Evolutionary conservation across 2,113 vertebrate species (phyloP), one percentile per base, ranked within the genome.

Genomic region (Cyanocitta stelleri): DNA sequence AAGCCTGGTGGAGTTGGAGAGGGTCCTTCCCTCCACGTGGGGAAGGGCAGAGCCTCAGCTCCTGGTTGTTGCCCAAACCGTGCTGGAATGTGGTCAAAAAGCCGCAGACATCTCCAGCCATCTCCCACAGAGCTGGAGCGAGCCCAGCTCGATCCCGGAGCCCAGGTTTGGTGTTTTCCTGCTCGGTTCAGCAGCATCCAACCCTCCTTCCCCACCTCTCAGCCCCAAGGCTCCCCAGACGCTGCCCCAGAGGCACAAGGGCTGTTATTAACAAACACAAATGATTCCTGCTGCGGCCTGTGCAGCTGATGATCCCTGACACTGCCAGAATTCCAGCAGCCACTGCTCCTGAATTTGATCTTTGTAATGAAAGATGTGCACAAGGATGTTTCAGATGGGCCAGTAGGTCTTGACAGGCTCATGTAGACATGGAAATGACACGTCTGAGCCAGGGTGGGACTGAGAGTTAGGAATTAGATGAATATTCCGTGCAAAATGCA

Each of bases 371-470:
- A n/a, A 55, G 90, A 59, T 43, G 69, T 51, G 74, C 2, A 1
- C 64, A 29, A 21, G 94, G 56, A 49, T 23, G 66, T 35, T 83
- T 64, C 59, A 43, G 48, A 6, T 37, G 90, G 71, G 74, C 43
- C 39, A 71, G 69, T 32, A 72, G 81, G 35, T 73, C 89, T 8
- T 64, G 85, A 41, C 71, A 68, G 87, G 66, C 81, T 93, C 77
- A 16, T 1, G 43, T 1, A 94, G 90, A 89, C 92, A 81, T 81
- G 90, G 93, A 97, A 96, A 95, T 95, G 75, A 96, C 58, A 89
- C 0, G 85, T 93, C 87, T 96, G 95, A 82, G 81, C 35, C n/a
- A 6, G 26, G 4, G 5, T 43, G 69, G 85, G 66, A 78, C 84
- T 59, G 74, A n/a, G 15, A 13, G 77, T 55, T 55, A 63, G 55